Conservation (phyloP, 2,113 vertebrate species). For the Syngnathus floridae region DNA sequence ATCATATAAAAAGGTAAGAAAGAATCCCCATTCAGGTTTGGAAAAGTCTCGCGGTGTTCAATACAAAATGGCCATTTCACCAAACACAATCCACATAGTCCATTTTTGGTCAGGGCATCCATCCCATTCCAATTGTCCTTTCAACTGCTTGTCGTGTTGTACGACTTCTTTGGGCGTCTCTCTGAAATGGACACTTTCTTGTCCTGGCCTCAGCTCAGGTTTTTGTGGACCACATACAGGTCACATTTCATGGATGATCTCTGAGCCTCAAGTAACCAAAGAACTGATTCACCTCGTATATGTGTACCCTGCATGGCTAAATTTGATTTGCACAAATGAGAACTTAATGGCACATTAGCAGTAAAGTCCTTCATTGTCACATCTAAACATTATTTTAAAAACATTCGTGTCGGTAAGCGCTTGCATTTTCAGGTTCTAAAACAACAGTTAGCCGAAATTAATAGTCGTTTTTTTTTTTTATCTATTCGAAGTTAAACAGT, state of each 20-base stretch:
- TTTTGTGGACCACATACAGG: conserved; percentile 26
- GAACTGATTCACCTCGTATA: conserved; percentile 2
- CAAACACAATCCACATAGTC: background rate
- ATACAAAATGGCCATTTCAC: background rate
- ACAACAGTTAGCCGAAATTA: background rate
- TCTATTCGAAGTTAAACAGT: background rate
- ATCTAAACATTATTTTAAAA: background rate
- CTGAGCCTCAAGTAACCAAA: conserved; percentile 15
- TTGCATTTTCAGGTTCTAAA: background rate
- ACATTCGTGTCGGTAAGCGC: background rate
- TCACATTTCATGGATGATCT: conserved; percentile 54
- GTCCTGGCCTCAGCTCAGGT: conserved; percentile 28
- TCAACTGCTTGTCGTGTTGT: conserved; percentile 7
- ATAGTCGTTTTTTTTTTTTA: background rate
- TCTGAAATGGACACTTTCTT: conserved; percentile 34
- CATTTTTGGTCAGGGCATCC: background rate
- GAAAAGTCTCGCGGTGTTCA: background rate
- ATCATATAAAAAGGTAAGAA: background rate
- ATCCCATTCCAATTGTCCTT: background rate
- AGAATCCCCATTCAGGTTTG: conserved; percentile 12
- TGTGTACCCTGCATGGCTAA: background rate
- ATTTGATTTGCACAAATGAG: background rate
- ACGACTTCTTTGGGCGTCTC: conserved; percentile 14
- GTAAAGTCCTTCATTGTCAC: background rate
- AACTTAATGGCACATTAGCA: background rate